A percentile compares a stretch with the other conserved stretches of the same genome.
Conservation (phyloP, 2,888 invertebrate genomes). For the Icerya purchasi region DNA sequence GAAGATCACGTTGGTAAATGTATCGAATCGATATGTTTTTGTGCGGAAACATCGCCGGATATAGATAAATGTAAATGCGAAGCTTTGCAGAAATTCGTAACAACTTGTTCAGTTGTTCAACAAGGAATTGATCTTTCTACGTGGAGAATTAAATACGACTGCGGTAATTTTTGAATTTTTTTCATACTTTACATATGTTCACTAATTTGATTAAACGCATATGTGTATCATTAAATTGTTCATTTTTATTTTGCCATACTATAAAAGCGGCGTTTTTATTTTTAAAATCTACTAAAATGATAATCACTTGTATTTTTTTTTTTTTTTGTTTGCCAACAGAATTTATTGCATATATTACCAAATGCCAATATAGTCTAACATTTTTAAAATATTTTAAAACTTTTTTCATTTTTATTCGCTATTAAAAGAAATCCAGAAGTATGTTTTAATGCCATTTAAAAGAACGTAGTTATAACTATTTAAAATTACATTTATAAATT, state of each 20-base stretch:
- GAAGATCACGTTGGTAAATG: constrained; percentile 50
- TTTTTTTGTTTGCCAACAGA: background rate
- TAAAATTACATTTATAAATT: no score
- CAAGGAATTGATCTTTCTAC: constrained; percentile 38
- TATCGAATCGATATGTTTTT: constrained; percentile 51
- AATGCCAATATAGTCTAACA: no score
- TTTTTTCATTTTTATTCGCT: no score
- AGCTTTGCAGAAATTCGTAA: constrained; percentile 44
- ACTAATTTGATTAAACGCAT: no score
- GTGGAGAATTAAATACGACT: constrained; percentile 49
- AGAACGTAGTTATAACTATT: no score
- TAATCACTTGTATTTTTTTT: background rate
- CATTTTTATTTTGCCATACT: background rate
- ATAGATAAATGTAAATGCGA: constrained; percentile 41
- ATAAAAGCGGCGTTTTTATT: background rate
- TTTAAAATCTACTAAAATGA: background rate
- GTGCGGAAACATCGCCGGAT: constrained; percentile 30
- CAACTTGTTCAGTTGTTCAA: constrained; percentile 46
- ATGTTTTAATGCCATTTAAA: no score
- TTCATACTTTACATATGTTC: constrained; percentile 1
- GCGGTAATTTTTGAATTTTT: constrained; percentile 33
- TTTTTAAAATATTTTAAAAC: no score
- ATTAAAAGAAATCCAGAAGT: no score
- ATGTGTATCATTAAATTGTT: no score
- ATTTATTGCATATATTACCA: no score